Base-by-base conservation (phyloP, 1,140 invertebrate species). In the Ceratina japonica region DNA sequence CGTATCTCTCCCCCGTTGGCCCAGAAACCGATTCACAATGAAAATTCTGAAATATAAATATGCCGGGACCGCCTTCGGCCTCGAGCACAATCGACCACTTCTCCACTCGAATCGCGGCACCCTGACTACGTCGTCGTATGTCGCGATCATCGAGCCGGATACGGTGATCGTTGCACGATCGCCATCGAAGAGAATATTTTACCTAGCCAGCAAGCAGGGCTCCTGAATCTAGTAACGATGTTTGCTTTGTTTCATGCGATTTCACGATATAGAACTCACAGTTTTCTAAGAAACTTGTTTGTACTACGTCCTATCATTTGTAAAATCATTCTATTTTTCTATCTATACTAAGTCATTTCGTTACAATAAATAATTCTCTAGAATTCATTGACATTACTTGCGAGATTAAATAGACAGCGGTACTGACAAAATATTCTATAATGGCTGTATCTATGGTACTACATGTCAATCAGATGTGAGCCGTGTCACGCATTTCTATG, bases 1-100 rank as follows among this genome's bases (percentile, higher is more conserved):
- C 22, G 75, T 61, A 62, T 68, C 71, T 37, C 31, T 16, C 52
- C 52, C 37, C 37, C 37, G 37, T 44, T 75, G 66, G 68, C 75
- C 75, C 74, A 73, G 56, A 70, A 83, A 83, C 49, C 52, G 68
- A 80, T 80, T 80, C 72, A 72, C 83, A 78, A 84, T 65, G 56
- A 84, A 83, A 83, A 79, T 79, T 74, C 52, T 79, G 51, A 79
- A 79, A 79, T 79, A 79, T 79, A 79, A 79, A 79, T 79, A 74
- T 66, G 71, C 76, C 49, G n/a, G 16, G 66, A 31, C 31, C 77
- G 61, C 37, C 22, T 72, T 54, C 51, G 49, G 56, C n/a, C 37
- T 72, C 75, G 31, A 68, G 63, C 20, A 68, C 73, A 59, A 75
- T 68, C 75, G 68, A 56, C 52, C 75, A 2, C 54, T 3, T 0